Conservation (phyloP, 2,113 vertebrate species). For the Osmerus mordax region DNA sequence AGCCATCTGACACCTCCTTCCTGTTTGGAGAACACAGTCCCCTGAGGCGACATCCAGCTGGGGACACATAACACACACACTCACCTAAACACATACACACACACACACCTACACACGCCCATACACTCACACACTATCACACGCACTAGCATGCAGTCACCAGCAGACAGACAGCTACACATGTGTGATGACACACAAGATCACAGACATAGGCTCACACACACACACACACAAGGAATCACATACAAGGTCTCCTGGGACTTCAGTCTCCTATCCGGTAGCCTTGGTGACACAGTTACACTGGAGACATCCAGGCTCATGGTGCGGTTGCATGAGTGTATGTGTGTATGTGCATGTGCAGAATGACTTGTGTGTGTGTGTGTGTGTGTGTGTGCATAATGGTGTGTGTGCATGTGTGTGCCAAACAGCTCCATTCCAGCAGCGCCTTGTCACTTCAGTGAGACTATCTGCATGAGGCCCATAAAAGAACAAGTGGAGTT, state of each 20-base stretch:
- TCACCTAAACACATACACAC: slow-evolving; percentile 3
- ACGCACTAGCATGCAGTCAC: slow-evolving; percentile 1
- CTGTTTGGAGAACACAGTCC: slow-evolving; percentile 60
- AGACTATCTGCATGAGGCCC: slow-evolving; percentile 24
- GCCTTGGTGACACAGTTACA: slow-evolving; percentile 45
- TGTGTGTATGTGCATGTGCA: neutral
- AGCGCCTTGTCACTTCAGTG: slow-evolving; percentile 45
- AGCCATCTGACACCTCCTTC: slow-evolving; percentile 62
- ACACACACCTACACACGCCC: slow-evolving; percentile 5
- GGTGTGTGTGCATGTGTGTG: neutral
- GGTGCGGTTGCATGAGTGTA: slow-evolving; percentile 20
- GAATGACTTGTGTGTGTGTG: slow-evolving; percentile 7
- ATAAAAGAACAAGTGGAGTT: slow-evolving; percentile 12
- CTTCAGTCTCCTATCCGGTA: slow-evolving; percentile 42
- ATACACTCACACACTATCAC: slow-evolving; percentile 27
- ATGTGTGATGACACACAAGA: neutral
- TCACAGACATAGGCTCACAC: neutral
- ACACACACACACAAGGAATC: neutral
- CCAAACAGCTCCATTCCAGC: slow-evolving; percentile 37
- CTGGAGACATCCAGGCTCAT: slow-evolving; percentile 44
- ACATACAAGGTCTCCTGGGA: slow-evolving; percentile 19
- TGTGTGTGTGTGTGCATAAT: neutral
- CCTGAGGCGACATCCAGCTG: slow-evolving; percentile 56
- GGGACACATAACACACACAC: slow-evolving; percentile 36
- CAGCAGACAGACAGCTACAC: neutral